Base-by-base conservation (phyloP, 2,113 vertebrate species). In the Gymnorhina tibicen region DNA sequence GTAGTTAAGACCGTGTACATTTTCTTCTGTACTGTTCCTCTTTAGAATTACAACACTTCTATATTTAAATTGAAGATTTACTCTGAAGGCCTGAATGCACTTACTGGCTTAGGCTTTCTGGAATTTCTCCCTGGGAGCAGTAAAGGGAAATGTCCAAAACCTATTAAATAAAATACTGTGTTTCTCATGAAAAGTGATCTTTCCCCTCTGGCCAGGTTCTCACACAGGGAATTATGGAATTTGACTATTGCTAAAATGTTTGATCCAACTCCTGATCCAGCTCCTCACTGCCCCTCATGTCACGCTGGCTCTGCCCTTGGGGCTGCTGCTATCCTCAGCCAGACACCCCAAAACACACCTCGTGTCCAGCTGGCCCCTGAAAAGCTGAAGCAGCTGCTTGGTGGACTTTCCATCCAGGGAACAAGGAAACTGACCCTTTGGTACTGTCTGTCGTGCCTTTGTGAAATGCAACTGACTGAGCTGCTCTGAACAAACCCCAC, bases 71-170 rank as follows among this genome's bases (percentile, higher is more conserved):
- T 44, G 53, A 74, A 68, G 56, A 55, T 66, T 79, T 69, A 52
- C 44, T 75, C 84, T 72, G 81, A 46, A 73, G 91, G 82, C 53
- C 91, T 88, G 75, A 84, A 89, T 68, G 80, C 67, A 74, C 53
- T 52, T 76, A 32, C 30, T 92, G 46, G 19, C 35, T 82, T 50
- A 66, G 56, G 63, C 22, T 82, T 77, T 80, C 75, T 85, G 89
- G 80, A 78, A 83, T 60, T 78, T 92, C 85, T 93, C 81, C 88
- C 83, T 81, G 94, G 94, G 89, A 95, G 64, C 66, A 68, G 59
- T 46, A 77, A 82, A 39, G 23, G 68, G 69, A 32, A 89, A 94
- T 30, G 26, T 78, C 88, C 77, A 81, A 91, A 79, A 46, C 46
- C 35, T 30, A 39, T 53, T 83, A 66, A 68, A 58, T 35, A 77